Conservation (phyloP, 2,888 invertebrate genomes). For the Microplitis manilae region DNA sequence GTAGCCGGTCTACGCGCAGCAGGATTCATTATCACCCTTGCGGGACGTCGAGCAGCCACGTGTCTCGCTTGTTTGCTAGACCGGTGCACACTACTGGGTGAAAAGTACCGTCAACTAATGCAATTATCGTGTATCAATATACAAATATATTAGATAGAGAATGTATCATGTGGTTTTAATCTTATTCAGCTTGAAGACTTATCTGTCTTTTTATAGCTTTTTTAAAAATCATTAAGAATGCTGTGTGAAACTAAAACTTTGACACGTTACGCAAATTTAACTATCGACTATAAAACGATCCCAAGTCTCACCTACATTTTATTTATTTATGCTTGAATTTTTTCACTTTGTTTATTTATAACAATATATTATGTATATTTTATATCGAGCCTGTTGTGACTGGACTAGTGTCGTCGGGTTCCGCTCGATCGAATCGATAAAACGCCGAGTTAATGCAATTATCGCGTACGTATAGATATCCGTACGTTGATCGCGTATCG, state of each 20-base stretch:
- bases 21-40: conserved; percentile 44
- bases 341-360: not conserved
- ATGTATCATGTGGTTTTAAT: conserved; percentile 9
- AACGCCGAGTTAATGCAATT: conserved; percentile 50
- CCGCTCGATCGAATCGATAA: conserved; percentile 33
- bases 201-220: conserved; percentile 20
- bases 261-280: conserved; percentile 19
- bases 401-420: conserved; percentile 31
- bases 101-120: conserved; percentile 43
- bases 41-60: conserved; percentile 39
- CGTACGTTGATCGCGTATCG: conserved; percentile 13
- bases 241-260: conserved; percentile 31
- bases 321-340: not conserved
- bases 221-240: not conserved
- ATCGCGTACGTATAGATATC: conserved; percentile 48
- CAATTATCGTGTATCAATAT: conserved; percentile 53
- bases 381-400: conserved; percentile 13
- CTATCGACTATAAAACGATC: not conserved
- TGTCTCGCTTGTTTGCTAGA: conserved; percentile 35
- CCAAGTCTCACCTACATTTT: not conserved
- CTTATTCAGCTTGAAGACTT: not conserved
- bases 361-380: not conserved
- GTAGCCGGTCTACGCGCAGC: conserved; percentile 35
- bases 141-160: conserved; percentile 33
- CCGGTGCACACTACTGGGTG: conserved; percentile 40